These are phyloP conservation scores for Temnothorax ravouxi DNA, from an alignment of 2,888 invertebrate genomes.

Conservation along the genomic window DNA sequence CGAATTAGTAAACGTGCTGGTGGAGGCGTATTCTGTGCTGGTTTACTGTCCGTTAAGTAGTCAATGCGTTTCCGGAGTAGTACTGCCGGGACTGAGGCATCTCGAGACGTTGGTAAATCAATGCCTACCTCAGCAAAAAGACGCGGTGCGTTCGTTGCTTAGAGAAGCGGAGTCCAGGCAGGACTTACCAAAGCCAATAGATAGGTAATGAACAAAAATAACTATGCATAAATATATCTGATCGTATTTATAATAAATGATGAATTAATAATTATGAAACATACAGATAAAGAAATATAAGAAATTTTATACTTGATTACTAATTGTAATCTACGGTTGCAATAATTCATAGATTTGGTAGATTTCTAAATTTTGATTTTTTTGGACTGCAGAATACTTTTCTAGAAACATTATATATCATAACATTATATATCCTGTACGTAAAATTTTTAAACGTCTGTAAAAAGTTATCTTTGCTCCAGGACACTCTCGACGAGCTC, in stretches of 20 bases:
- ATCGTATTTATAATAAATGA: background rate
- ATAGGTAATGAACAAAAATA: conserved; percentile 79
- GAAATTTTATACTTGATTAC: conserved; percentile 2
- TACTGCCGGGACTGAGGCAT: conserved; percentile 88
- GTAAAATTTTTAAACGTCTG: background rate
- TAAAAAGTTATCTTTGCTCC: conserved; percentile 9
- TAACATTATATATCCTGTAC: background rate
- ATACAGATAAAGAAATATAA: background rate
- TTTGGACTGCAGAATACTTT: background rate
- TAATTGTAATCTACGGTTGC: background rate
- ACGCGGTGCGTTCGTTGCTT: conserved; percentile 87
- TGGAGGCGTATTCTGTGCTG: conserved; percentile 89
- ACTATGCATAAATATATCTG: background rate
- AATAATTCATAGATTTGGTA: background rate
- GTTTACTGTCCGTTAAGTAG: conserved; percentile 87
- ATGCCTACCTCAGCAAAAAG: conserved; percentile 86
- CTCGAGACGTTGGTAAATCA: conserved; percentile 87
- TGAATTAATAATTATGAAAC: background rate
- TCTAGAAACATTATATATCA: background rate
- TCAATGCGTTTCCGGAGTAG: conserved; percentile 86
- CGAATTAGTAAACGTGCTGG: conserved; percentile 88
- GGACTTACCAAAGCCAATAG: conserved; percentile 82
- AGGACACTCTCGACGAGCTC: conserved; percentile 82
- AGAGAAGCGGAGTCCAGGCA: conserved; percentile 87
- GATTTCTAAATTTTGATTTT: background rate